Base-by-base conservation (phyloP, 2,113 vertebrate species). In the Mustela nigripes region DNA sequence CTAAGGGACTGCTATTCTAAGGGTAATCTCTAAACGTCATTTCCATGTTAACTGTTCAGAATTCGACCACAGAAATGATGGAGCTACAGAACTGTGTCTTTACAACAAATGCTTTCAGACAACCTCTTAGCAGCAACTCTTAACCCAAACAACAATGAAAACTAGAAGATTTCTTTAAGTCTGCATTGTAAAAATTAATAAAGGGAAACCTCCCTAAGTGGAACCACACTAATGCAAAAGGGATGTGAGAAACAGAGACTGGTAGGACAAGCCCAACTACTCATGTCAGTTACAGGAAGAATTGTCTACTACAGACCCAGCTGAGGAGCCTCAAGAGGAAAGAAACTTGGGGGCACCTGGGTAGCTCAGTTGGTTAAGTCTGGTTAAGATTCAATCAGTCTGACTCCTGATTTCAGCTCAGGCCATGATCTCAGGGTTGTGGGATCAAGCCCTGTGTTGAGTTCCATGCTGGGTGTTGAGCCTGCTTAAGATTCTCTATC, bases 61-160 rank as follows among this genome's bases (percentile, higher is more conserved):
- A 84, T 79, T 78, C 71, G 67, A 83, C 62, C 48, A 97, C 0
- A 81, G 73, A 95, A 94, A 92, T 85, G 7, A 69, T 22, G 1
- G 19, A 45, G 31, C 48, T 82, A 15, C 50, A 85, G 50, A 94
- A 94, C 14, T 26, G 24, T 67, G 22, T 36, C 62, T 67, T 88
- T 79, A 24, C 31, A 83, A 79, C 8, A 94, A 39, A 31, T 36
- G 5, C 63, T 76, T 89, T 81, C 39, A 62, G 60, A 60, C 48
- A 67, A 71, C 2, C 19, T 85, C 26, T 87, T 74, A 85, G 2
- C 53, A 65, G 45, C 19, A 85, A 89, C 33, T 65, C 69, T 84
- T 36, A 89, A 97, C 84, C 8, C 39, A 89, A 96, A 92, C 42
- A 81, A 48, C 36, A 62, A 58, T 90, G 50, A 82, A 89, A 95